phyloP scores from a whole-genome alignment of 2,113 vertebrate genomes.

The Noctilio leporinus region DNA sequence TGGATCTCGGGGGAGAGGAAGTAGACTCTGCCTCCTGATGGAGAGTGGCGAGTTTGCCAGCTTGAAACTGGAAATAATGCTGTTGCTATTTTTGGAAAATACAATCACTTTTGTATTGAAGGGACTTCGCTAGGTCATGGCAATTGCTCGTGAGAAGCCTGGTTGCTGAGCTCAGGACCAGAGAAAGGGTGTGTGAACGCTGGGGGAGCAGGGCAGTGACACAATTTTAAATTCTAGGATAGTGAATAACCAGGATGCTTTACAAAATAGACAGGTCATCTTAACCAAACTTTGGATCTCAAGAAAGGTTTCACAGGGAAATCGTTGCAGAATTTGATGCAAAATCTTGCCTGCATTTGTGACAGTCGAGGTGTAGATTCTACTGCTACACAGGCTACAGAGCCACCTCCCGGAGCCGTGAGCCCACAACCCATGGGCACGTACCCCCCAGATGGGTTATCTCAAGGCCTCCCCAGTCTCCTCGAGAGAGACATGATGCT shows the following conservation, averaged over 20 bases:
- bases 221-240: not conserved
- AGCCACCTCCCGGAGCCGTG: not conserved
- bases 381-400: not conserved
- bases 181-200: not conserved
- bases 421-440: not conserved
- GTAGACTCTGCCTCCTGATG: not conserved
- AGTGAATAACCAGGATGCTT: not conserved
- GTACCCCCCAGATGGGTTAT: fast-evolving
- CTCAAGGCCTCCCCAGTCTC: not conserved
- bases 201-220: not conserved
- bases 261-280: not conserved
- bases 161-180: not conserved
- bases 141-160: not conserved
- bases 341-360: not conserved
- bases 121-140: not conserved
- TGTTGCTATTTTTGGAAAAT: not conserved
- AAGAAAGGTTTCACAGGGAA: not conserved
- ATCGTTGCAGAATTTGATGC: not conserved
- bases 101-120: not conserved
- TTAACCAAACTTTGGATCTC: not conserved
- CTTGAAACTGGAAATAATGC: not conserved
- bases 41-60: not conserved
- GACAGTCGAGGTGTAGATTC: not conserved
- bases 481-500: not conserved
- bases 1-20: not conserved